phyloP scores from a whole-genome alignment of 2,888 invertebrate genomes.

The Pristionchus maxplancki region DNA sequence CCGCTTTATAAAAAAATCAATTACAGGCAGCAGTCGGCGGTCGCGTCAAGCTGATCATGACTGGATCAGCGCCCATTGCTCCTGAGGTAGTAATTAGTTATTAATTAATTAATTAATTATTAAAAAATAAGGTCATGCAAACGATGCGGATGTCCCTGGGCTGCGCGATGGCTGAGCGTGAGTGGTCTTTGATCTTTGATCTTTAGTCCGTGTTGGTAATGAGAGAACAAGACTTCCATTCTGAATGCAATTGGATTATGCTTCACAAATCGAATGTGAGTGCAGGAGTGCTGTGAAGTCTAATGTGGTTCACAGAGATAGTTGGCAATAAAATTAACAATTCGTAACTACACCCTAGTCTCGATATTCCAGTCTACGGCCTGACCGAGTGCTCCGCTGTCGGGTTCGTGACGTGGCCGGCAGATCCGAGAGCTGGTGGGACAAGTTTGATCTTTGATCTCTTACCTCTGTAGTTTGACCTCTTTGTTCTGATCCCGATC shows the following conservation, averaged over 20 bases:
- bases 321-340: too few relatives aligned
- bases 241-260: neutral
- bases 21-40: constrained; percentile 85
- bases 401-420: constrained; percentile 71
- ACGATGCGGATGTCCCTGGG: constrained; percentile 77
- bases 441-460: neutral
- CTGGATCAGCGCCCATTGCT: constrained; percentile 95
- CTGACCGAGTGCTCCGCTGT: constrained; percentile 75
- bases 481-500: too few relatives aligned
- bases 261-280: neutral
- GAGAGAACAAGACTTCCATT: neutral
- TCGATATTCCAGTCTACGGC: constrained; percentile 70
- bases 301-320: too few relatives aligned
- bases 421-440: constrained; percentile 55
- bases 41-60: constrained; percentile 90
- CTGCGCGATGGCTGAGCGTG: constrained; percentile 75
- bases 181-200: neutral
- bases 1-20: too few relatives aligned
- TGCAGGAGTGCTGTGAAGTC: too few relatives aligned
- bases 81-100: constrained; percentile 83
- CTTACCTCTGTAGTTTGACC: neutral
- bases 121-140: constrained; percentile 58
- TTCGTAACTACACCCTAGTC: too few relatives aligned
- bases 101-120: neutral
- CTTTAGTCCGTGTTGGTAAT: neutral